These are phyloP conservation scores for Mustela lutreola DNA, from an alignment of 2,113 vertebrate genomes.

Conservation along the genomic window DNA sequence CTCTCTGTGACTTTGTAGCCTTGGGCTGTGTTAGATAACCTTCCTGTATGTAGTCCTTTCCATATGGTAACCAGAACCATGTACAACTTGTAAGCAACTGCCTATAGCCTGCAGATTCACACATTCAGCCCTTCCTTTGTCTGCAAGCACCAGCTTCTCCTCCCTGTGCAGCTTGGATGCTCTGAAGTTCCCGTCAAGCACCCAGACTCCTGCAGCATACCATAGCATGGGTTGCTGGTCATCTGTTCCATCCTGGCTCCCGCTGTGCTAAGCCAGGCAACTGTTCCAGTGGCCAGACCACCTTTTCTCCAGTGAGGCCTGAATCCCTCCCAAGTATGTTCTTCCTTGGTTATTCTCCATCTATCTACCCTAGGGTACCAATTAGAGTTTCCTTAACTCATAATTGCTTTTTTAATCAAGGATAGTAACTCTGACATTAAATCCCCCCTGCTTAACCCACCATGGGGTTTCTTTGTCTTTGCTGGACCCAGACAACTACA, in stretches of 20 bases:
- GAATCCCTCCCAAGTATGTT: neutral
- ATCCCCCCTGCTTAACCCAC: neutral
- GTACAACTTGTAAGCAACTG: neutral
- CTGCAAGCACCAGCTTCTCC: neutral
- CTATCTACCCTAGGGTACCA: neutral
- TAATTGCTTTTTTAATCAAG: neutral
- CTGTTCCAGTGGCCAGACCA: neutral
- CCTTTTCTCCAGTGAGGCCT: neutral
- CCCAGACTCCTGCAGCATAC: neutral
- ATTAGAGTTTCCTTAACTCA: neutral
- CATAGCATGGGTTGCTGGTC: neutral
- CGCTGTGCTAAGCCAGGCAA: neutral
- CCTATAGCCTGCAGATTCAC: neutral
- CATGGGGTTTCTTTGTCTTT: neutral
- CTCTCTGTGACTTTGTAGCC: neutral
- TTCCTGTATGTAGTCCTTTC: neutral
- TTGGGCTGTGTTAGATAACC: neutral
- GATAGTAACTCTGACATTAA: neutral
- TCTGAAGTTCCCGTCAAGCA: neutral
- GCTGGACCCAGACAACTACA: neutral
- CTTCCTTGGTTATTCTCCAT: neutral
- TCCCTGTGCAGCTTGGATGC: neutral
- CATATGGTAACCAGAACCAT: neutral
- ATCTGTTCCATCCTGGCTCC: neutral
- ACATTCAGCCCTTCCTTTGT: neutral